Base-by-base conservation (phyloP, 2,797 vertebrate genomes). In the Tokudaia tokunoshimensis region DNA sequence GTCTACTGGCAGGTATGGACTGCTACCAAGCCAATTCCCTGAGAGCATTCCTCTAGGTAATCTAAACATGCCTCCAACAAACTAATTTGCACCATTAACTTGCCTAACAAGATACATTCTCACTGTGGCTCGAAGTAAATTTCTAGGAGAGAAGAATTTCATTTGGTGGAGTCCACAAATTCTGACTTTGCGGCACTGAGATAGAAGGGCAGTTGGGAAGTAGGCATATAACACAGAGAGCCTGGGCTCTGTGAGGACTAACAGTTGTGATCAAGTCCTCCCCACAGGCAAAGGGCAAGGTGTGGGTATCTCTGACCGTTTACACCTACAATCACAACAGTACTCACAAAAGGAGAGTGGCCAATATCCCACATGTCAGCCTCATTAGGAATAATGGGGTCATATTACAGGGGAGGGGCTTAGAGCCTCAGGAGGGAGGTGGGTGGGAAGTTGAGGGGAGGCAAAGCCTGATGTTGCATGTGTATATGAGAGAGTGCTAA, bases 11-110 rank as follows among this genome's bases (percentile, higher is more conserved):
- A 12, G 59, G 29, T 74, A 86, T 20, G 67, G 85, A 87, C 3
- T 63, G 47, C 88, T 52, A 90, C 76, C 70, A 87, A 67, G 88
- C 91, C 86, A 94, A 67, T 75, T 94, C 70, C 86, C 95, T 80
- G 70, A 87, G 67, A 95, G 91, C 47, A 41, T 63, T 95, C 94
- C 84, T 96, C 67, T 50, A 91, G 29, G 61, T 91, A 86, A 76
- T 76, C 76, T 89, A 96, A 97, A 92, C 52, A 47, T 67, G 20
- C 37, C 82, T 95, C 52, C 63, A 91, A 92, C 79, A 95, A 89
- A 44, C 74, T 85, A 92, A 92, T 85, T 80, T 89, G 75, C 87
- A 57, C 76, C 55, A 91, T 79, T 93, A 95, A 47, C 86, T 97
- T 96, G 81, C 80, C 88, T 89, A 94, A 94, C 80, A 90, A 94